These are phyloP conservation scores for Pontoporia blainvillei DNA, from an alignment of 2,113 vertebrate genomes.

Conservation along the genomic window DNA sequence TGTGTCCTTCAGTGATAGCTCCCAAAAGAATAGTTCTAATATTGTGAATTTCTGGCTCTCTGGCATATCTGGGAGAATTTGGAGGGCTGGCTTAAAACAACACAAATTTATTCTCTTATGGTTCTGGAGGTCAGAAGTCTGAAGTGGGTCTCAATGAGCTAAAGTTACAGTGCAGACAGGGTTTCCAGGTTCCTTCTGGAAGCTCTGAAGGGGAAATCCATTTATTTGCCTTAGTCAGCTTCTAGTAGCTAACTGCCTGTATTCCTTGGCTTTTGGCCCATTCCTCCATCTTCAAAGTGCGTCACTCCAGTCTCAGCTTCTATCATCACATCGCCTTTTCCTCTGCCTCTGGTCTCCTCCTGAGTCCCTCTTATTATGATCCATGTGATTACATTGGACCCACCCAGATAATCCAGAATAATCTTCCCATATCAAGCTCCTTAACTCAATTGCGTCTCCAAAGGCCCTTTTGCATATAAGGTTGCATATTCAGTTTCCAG, in stretches of 20 bases:
- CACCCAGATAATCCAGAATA: neutral
- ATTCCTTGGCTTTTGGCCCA: neutral
- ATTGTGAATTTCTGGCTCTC: neutral
- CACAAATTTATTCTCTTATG: neutral
- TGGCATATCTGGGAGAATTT: neutral
- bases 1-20: neutral
- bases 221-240: neutral
- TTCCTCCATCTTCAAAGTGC: neutral
- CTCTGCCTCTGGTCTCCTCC: neutral
- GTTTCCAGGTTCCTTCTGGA: neutral
- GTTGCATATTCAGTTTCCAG: neutral
- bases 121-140: neutral
- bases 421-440: neutral
- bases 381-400: neutral
- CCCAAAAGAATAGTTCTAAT: conserved; percentile 7
- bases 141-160: neutral
- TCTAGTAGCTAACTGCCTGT: neutral
- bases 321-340: neutral
- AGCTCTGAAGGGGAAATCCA: neutral
- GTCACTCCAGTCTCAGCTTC: neutral
- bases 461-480: neutral
- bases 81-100: neutral
- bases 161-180: neutral
- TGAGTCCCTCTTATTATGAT: neutral
- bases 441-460: neutral